Evolutionary conservation across 1,140 invertebrate genomes (phyloP).

Genomic region (Danaus plexippus): DNA sequence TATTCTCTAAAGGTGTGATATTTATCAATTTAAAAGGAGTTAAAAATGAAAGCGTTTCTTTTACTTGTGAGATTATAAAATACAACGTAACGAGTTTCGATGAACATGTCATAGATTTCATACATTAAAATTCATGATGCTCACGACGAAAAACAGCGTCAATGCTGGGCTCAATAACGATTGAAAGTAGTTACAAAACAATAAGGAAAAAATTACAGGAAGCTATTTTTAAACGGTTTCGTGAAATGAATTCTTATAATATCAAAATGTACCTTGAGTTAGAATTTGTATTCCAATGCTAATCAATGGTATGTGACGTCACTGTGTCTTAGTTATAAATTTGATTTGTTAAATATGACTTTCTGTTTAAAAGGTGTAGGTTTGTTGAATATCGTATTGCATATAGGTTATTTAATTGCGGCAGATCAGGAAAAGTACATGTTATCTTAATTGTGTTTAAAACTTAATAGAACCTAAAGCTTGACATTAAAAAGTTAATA

Average conservation of each 20-base stretch:
- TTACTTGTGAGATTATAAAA: not conserved
- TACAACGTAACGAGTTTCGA: no score
- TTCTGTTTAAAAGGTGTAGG: no score
- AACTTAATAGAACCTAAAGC: no score
- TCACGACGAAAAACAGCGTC: not conserved
- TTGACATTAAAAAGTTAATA: no score
- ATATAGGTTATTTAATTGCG: no score
- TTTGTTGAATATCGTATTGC: no score
- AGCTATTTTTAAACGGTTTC: conserved; percentile 25
- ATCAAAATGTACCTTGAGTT: not conserved
- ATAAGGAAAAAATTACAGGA: conserved; percentile 28
- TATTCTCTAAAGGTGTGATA: not conserved
- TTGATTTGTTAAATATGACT: no score
- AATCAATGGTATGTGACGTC: no score
- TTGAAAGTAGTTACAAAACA: conserved; percentile 24
- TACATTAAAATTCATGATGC: conserved; percentile 10
- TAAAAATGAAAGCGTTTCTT: not conserved
- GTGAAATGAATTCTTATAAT: conserved; percentile 19
- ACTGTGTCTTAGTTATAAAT: no score
- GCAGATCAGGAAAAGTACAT: no score
- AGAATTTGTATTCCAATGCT: no score
- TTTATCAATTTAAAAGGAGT: not conserved
- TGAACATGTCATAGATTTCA: not conserved
- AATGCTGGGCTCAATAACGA: conserved; percentile 25
- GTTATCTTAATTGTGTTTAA: no score